Conservation (phyloP, 2,888 invertebrate genomes). For the Trissolcus japonicus region DNA sequence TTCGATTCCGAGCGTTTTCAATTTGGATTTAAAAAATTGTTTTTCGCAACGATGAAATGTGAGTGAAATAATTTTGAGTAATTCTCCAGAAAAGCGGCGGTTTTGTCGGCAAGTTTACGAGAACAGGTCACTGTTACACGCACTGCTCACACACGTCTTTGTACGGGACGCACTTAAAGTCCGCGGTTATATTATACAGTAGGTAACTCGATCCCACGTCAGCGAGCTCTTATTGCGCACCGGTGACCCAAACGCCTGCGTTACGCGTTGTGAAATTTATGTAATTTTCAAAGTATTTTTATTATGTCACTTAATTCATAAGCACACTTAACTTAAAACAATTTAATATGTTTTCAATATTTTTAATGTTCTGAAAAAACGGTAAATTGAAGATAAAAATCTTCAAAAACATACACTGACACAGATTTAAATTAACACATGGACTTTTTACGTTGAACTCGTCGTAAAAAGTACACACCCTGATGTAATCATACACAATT, state of each 20-base stretch:
- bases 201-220: constrained; percentile 54
- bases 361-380: too few species aligned
- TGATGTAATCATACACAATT: too few species aligned
- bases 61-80: constrained; percentile 37
- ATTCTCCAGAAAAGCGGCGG: constrained; percentile 33
- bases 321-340: too few species aligned
- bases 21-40: too few species aligned
- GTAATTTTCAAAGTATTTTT: constrained; percentile 13
- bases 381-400: too few species aligned
- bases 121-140: constrained; percentile 38
- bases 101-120: constrained; percentile 51
- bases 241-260: constrained; percentile 10
- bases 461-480: too few species aligned
- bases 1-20: too few species aligned
- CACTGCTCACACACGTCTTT: constrained; percentile 45
- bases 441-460: too few species aligned
- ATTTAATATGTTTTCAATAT: too few species aligned
- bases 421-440: too few species aligned
- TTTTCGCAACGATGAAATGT: constrained; percentile 15
- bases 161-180: constrained; percentile 45
- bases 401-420: too few species aligned
- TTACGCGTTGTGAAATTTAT: constrained; percentile 25
- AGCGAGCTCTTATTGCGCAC: constrained; percentile 32
- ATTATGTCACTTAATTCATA: too few species aligned
- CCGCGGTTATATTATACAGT: constrained; percentile 57